Conservation (phyloP, 1,140 invertebrate genomes). For the Drosophila azteca region DNA sequence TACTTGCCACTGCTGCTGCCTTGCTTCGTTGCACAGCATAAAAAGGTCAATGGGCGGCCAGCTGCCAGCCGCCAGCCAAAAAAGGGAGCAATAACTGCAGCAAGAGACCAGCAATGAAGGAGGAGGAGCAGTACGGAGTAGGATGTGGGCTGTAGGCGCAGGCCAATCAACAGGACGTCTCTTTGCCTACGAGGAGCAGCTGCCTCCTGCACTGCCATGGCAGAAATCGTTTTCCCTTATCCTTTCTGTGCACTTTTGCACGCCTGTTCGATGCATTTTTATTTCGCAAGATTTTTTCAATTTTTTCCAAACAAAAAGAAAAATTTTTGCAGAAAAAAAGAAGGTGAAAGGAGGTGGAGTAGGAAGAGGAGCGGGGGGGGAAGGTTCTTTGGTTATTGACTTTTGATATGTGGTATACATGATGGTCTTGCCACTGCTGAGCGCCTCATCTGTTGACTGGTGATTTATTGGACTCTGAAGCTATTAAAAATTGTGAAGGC, state of each 20-base stretch:
- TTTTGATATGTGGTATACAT: neutral
- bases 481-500: constrained; percentile 18
- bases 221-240: neutral
- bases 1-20: constrained; percentile 4
- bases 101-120: constrained; percentile 1
- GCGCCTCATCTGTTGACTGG: constrained; percentile 35
- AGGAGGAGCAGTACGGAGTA: neutral
- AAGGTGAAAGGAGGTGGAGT: no score
- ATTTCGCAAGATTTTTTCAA: constrained; percentile 66
- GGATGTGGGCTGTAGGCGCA: constrained; percentile 7
- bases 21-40: constrained; percentile 63
- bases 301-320: constrained; percentile 9
- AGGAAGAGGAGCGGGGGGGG: no score
- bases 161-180: constrained; percentile 16
- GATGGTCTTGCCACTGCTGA: constrained; percentile 21
- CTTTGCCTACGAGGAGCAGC: constrained; percentile 18
- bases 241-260: constrained; percentile 47
- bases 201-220: constrained; percentile 6
- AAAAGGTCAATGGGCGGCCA: constrained; percentile 52
- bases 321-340: neutral
- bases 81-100: constrained; percentile 26
- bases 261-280: constrained; percentile 72
- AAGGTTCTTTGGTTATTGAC: constrained; percentile 12
- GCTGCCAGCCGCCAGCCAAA: constrained; percentile 16
- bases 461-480: constrained; percentile 38